Evolutionary conservation across 2,888 invertebrate species (phyloP).

Genomic region (Drosophila borealis): DNA sequence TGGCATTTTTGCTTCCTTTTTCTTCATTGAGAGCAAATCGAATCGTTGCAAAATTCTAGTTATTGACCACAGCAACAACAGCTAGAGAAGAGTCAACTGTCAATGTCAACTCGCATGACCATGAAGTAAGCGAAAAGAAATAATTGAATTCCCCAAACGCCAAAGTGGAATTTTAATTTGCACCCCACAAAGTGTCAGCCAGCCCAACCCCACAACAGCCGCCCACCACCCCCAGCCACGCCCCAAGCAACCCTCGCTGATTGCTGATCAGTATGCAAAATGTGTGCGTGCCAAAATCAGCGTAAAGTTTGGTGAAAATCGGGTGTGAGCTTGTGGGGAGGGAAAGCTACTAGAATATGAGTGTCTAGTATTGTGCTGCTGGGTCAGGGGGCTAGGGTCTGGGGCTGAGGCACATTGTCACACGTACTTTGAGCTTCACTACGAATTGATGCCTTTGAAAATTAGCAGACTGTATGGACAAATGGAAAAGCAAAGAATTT

Average conservation of each 20-base stretch:
- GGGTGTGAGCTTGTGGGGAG: neutral
- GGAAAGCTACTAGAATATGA: conserved; percentile 31
- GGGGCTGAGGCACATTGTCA: conserved; percentile 63
- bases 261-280: conserved; percentile 82
- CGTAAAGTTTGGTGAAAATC: conserved; percentile 48
- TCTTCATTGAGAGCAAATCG: conserved; percentile 11
- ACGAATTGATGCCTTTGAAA: conserved; percentile 82
- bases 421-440: conserved; percentile 64
- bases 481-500: conserved; percentile 36
- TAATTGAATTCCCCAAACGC: conserved; percentile 83
- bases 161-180: conserved; percentile 83
- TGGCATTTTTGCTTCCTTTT: conserved; percentile 25
- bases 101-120: conserved; percentile 72
- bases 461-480: conserved; percentile 70
- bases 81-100: conserved; percentile 39
- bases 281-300: conserved; percentile 81
- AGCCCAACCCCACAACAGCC: neutral
- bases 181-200: conserved; percentile 54
- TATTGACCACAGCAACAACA: conserved; percentile 62
- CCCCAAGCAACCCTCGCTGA: conserved; percentile 57
- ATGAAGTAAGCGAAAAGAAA: conserved; percentile 57
- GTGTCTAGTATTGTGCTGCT: conserved; percentile 13
- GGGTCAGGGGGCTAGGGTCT: neutral
- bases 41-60: conserved; percentile 41
- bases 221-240: neutral